These are phyloP conservation scores for Mesoligia furuncula DNA, from an alignment of 2,888 invertebrate genomes.

Conservation along the genomic window DNA sequence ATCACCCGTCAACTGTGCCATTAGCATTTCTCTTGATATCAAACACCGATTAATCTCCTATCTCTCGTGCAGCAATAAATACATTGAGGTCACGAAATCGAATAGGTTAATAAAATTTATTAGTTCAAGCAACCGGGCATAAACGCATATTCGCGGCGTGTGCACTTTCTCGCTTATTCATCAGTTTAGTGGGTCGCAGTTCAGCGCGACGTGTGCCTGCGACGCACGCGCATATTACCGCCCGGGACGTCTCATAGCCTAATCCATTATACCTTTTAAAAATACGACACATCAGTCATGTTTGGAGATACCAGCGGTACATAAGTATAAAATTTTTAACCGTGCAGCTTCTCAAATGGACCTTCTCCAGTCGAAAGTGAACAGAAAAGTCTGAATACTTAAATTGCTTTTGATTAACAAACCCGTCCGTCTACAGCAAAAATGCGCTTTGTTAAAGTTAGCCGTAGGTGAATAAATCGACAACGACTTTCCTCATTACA, in stretches of 20 bases:
- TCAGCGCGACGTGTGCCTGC: constrained; percentile 64
- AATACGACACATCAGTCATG: constrained; percentile 56
- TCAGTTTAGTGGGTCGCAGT: constrained; percentile 84
- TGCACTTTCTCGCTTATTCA: constrained; percentile 86
- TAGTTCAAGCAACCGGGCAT: constrained; percentile 69
- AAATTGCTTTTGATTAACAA: constrained; percentile 22
- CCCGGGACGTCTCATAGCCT: constrained; percentile 70
- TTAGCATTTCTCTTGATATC: constrained; percentile 53
- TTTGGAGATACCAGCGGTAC: not conserved
- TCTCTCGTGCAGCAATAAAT: constrained; percentile 57
- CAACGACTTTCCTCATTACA: constrained; percentile 47
- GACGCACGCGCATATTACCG: constrained; percentile 65
- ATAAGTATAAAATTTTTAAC: not conserved
- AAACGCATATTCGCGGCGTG: constrained; percentile 59
- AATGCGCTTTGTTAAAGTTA: constrained; percentile 38
- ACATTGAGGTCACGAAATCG: constrained; percentile 69
- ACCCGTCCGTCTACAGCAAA: constrained; percentile 14
- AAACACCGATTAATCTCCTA: constrained; percentile 59
- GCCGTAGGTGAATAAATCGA: constrained; percentile 43
- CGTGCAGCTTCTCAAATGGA: not conserved
- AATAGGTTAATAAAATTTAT: constrained; percentile 72
- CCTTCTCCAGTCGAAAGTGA: not conserved
- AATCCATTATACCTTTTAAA: constrained; percentile 76
- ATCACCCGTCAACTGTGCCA: constrained; percentile 36
- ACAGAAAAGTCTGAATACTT: constrained; percentile 1